These are phyloP conservation scores for Drosophila meridionalis DNA, from an alignment of 2,888 invertebrate species.

Conservation along the genomic window DNA sequence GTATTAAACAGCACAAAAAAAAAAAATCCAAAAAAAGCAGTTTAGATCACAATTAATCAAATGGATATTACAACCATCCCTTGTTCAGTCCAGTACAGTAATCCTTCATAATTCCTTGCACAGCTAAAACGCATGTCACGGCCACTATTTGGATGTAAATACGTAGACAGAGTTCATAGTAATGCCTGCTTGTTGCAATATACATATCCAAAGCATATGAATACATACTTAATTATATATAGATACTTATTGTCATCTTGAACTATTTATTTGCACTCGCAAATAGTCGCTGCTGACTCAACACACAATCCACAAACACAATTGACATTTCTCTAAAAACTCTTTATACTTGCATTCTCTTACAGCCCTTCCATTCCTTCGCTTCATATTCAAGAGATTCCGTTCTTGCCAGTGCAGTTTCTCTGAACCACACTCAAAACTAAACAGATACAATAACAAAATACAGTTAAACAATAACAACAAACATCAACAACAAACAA, in stretches of 20 bases:
- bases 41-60: slow-evolving; percentile 36
- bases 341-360: slow-evolving; percentile 65
- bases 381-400: slow-evolving; percentile 84
- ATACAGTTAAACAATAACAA: slow-evolving; percentile 37
- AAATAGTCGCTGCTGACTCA: slow-evolving; percentile 24
- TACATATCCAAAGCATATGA: slow-evolving; percentile 14
- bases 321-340: slow-evolving; percentile 46
- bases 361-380: slow-evolving; percentile 83
- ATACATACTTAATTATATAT: slow-evolving; percentile 7
- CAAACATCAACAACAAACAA: slow-evolving; percentile 30
- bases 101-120: slow-evolving; percentile 36
- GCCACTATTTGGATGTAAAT: slow-evolving; percentile 39
- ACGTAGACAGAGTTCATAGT: slow-evolving; percentile 33
- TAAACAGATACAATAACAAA: slow-evolving; percentile 54
- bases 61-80: slow-evolving; percentile 29
- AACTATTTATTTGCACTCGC: slow-evolving; percentile 44
- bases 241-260: slow-evolving; percentile 22
- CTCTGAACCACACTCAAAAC: slow-evolving; percentile 65
- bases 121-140: slow-evolving; percentile 22
- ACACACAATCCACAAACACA: slow-evolving; percentile 2
- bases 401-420: slow-evolving; percentile 84
- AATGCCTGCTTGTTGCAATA: slow-evolving; percentile 19
- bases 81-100: slow-evolving; percentile 29
- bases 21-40: slow-evolving; percentile 19
- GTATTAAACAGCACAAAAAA: slow-evolving; percentile 69